Base-by-base conservation (phyloP, 2,797 vertebrate genomes). In the Ctenopoma kingsleyae region DNA sequence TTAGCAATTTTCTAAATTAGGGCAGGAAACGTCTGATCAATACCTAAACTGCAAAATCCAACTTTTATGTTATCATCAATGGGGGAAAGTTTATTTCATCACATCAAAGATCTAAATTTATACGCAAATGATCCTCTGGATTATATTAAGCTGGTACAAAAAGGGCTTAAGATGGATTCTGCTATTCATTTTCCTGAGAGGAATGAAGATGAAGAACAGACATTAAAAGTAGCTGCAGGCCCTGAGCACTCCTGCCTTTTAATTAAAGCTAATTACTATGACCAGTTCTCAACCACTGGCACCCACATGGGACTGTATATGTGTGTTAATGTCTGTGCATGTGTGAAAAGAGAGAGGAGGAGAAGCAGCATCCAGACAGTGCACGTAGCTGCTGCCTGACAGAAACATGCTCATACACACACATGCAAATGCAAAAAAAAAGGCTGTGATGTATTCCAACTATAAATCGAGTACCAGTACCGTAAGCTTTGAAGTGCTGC, bases 201-300 rank as follows among this genome's bases (percentile, higher is more conserved):
- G 60, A 67, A 69, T 27, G 15, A 80, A 56, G 43, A 81, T 41
- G 23, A 71, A 77, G 23, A 71, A 67, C 36, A 47, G 61, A 47
- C 53, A 71, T 46, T 22, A 68, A 60, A 69, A 44, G 66, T 30
- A 76, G 53, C 72, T 67, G 41, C 36, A 36, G 36, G 60, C 57
- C 20, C 16, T 1, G 47, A 61, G 70, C 48, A 67, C 53, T 52
- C 23, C 60, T 68, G 65, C 71, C 67, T 90, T 79, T 87, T 90
- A 90, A 93, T 91, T 91, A 90, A 81, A 68, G 73, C 71, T 82
- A 76, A 91, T 89, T 80, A 89, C 87, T 85, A 85, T 88, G 68
- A 84, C 65, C 66, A 62, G 67, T 20, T 51, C 76, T 88, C 76
- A 53, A 67, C 71, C 56, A 25, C 35, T 19, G 52, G 69, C 52